Percentiles rank a stretch among this genome's conserved stretches.
phyloP scores from a whole-genome alignment of 2,113 vertebrate species.

The Leptosomus discolor region DNA sequence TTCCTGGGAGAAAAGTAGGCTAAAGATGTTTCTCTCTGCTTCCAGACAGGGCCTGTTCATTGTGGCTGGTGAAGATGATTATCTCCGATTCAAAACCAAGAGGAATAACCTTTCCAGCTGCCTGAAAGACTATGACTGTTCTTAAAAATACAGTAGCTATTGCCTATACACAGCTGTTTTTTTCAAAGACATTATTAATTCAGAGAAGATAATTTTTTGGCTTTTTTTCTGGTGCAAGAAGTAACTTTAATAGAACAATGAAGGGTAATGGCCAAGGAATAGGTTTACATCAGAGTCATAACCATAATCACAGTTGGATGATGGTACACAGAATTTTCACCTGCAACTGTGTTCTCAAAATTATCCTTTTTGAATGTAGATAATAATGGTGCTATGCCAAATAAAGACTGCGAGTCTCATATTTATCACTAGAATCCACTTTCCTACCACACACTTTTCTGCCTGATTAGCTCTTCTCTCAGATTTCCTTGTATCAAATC shows the following conservation, averaged over 20 bases:
- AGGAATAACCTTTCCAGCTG: slow-evolving; percentile 38
- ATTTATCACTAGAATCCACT: neutral
- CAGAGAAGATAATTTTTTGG: neutral
- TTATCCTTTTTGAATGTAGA: neutral
- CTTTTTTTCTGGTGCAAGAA: neutral
- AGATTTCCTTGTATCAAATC: neutral
- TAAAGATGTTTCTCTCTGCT: slow-evolving; percentile 35
- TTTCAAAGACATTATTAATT: slow-evolving; percentile 30
- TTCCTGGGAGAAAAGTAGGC: slow-evolving; percentile 41
- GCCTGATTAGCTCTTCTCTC: neutral
- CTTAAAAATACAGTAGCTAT: slow-evolving; percentile 31
- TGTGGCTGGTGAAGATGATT: slow-evolving; percentile 54
- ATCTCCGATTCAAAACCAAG: slow-evolving; percentile 43
- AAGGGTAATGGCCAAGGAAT: neutral
- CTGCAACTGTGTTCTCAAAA: neutral
- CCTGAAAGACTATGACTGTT: slow-evolving; percentile 7
- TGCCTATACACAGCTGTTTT: neutral
- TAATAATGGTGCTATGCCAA: neutral
- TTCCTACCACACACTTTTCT: neutral
- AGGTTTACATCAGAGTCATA: neutral
- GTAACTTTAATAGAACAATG: neutral
- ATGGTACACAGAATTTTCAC: neutral
- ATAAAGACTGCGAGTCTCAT: neutral
- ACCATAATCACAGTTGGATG: neutral
- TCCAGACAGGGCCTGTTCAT: slow-evolving; percentile 53